Evolutionary conservation across 1,140 invertebrate species (phyloP).

Genomic region (Drosophila parvula): DNA sequence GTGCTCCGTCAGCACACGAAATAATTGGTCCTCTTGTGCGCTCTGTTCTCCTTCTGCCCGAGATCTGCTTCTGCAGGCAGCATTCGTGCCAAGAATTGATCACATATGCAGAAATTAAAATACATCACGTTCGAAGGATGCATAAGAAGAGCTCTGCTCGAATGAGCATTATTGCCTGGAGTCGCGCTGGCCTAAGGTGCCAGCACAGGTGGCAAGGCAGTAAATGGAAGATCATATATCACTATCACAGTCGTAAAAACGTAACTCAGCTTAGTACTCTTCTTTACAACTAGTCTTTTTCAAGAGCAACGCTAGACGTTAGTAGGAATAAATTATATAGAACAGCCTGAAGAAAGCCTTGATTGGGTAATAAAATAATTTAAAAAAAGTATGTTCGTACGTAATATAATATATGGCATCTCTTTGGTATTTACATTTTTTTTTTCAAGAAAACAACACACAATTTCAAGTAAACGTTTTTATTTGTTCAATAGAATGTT

Average conservation of each 20-base stretch:
- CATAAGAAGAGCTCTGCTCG: constrained; percentile 30
- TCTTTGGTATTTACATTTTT: no score
- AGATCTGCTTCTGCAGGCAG: constrained; percentile 1
- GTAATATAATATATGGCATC: not conserved
- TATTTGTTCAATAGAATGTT: constrained; percentile 6
- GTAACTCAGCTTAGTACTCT: not conserved
- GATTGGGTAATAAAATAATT: not conserved
- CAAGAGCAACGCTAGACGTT: not conserved
- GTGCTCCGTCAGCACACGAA: constrained; percentile 57
- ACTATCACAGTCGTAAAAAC: constrained; percentile 17
- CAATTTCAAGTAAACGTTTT: not conserved
- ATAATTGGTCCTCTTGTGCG: constrained; percentile 48
- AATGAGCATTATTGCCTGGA: constrained; percentile 24
- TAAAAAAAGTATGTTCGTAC: accelerated
- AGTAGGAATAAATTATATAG: no score
- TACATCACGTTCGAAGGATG: constrained; percentile 51
- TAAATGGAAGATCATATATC: constrained; percentile 18
- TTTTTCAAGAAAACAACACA: not conserved
- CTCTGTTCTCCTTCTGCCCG: constrained; percentile 12
- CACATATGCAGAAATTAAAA: constrained; percentile 55
- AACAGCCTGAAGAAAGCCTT: no score
- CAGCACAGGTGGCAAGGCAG: constrained; percentile 25
- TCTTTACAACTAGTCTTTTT: not conserved
- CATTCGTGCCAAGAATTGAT: constrained; percentile 58
- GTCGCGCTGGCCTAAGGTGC: constrained; percentile 10